Evolutionary conservation across 1,140 invertebrate genomes (phyloP), one percentile per base, ranked within the genome.

Genomic region (Drosophila oshimai): DNA sequence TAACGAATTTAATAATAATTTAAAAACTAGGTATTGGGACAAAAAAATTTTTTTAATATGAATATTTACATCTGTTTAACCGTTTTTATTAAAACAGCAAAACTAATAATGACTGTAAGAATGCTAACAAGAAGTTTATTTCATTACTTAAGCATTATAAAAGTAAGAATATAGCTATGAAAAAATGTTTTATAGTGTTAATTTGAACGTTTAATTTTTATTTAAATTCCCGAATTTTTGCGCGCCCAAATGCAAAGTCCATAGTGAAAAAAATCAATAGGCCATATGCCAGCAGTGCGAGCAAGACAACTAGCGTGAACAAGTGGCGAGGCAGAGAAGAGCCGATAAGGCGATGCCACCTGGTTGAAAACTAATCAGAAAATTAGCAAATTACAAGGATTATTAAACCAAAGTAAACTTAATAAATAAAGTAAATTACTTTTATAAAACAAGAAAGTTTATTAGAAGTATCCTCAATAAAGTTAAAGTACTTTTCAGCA

Each of bases 271-370:
- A 64, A 57, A 42, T 34, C 57, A 39, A 64, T 46, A 26, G 5
- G n/a, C 6, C 18, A 62, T 15, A 18, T 61, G 34, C 0, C 6
- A 10, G 12, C 13, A 33, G 76, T 41, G 57, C 37, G 18, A 79
- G 53, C 28, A 53, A 51, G 77, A 65, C 39, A 71, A 51, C 44
- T 26, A 26, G 18, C 12, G 17, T 5, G 2, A 2, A n/a, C 31
- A 24, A 44, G 47, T 20, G 12, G 28, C 6, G 15, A 65, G 10
- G 45, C 46, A 67, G 42, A 39, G 47, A 5, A 68, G 13, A 36
- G n/a, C 22, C 22, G 47, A 68, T 53, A 68, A 45, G 26, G 20
- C 12, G 49, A 7, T 80, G 65, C 77, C 77, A 75, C 57, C 36
- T 37, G 12, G 6, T 5, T 7, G 1, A 1, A 53, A 4, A 7